phyloP scores from a whole-genome alignment of 2,797 vertebrate species.

The Periophthalmus magnuspinnatus region DNA sequence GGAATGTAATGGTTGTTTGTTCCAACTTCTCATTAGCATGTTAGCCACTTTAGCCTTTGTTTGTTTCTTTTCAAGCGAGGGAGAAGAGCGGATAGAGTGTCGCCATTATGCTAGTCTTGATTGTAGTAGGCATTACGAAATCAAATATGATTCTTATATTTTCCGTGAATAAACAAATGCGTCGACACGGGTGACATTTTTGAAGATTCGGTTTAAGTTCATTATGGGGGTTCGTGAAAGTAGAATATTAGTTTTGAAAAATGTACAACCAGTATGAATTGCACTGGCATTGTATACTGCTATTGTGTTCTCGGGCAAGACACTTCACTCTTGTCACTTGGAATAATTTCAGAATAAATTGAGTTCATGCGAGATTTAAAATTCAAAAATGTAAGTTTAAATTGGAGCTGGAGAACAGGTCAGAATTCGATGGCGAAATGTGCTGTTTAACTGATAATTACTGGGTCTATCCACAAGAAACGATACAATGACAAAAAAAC shows the following conservation, averaged over 20 bases:
- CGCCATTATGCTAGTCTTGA: background rate
- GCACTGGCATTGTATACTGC: background rate
- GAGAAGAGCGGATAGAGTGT: background rate
- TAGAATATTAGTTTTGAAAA: background rate
- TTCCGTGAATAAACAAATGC: background rate
- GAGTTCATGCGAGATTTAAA: too few species aligned
- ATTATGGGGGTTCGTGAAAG: background rate
- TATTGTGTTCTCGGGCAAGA: background rate
- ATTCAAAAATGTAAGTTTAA: too few species aligned
- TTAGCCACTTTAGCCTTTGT: conserved; percentile 9
- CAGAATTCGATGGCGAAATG: too few species aligned
- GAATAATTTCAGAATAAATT: background rate
- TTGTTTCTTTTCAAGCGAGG: background rate
- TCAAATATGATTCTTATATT: background rate
- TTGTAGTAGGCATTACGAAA: background rate
- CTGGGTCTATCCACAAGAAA: too few species aligned
- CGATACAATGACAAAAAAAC: too few species aligned
- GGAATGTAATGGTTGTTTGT: conserved; percentile 3
- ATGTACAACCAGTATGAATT: background rate
- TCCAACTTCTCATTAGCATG: background rate
- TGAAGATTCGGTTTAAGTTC: background rate
- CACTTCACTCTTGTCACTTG: background rate
- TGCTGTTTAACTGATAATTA: too few species aligned
- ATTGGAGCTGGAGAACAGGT: too few species aligned
- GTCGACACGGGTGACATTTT: background rate